These are phyloP conservation scores for Prietella phreatophila DNA, from an alignment of 2,113 vertebrate species.

Conservation along the genomic window DNA sequence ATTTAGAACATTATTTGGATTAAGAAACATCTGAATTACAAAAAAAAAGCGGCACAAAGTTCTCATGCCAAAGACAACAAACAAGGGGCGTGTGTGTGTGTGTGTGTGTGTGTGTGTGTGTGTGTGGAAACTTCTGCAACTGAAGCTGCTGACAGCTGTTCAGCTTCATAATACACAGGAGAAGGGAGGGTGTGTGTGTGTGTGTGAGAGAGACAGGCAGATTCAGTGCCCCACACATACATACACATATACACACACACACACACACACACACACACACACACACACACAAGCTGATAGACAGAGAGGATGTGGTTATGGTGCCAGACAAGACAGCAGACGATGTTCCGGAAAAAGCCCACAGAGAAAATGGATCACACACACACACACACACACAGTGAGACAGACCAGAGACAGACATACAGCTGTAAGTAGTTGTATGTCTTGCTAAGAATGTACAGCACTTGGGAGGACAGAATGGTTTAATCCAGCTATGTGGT, in stretches of 20 bases:
- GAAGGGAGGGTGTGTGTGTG: not conserved
- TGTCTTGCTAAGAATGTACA: not conserved
- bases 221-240: not conserved
- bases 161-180: not conserved
- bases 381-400: not conserved
- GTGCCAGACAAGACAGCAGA: constrained; percentile 67
- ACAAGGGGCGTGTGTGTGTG: not conserved
- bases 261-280: not conserved
- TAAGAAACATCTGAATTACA: not conserved
- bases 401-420: not conserved
- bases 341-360: constrained; percentile 62
- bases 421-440: not conserved
- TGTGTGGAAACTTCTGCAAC: constrained; percentile 31
- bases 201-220: not conserved
- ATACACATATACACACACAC: not conserved
- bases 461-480: not conserved
- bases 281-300: constrained; percentile 26
- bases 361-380: constrained; percentile 32
- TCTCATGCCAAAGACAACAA: not conserved
- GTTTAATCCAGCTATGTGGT: not conserved
- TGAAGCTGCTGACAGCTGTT: not conserved
- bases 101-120: not conserved
- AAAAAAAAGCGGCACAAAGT: not conserved
- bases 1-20: not conserved
- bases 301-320: constrained; percentile 62